Evolutionary conservation across 2,113 vertebrate genomes (phyloP).

Genomic region (Phasianus colchicus): DNA sequence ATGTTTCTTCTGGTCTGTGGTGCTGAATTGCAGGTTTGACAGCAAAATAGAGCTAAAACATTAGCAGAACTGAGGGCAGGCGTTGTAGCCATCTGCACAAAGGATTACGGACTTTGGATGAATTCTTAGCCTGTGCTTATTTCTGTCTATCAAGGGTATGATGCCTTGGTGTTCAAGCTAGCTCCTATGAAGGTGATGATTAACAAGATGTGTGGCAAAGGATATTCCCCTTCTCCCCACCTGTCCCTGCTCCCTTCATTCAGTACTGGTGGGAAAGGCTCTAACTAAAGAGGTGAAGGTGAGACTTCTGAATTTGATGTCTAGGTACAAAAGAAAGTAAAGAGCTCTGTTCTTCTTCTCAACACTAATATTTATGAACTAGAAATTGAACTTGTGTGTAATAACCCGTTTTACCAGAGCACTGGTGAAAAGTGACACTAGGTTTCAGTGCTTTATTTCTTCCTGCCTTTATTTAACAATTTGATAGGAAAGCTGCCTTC

Average conservation of each 20-base stretch:
- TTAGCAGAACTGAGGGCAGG: background rate
- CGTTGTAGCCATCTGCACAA: background rate
- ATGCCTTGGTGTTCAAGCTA: background rate
- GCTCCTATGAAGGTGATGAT: background rate
- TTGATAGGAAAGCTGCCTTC: conserved; percentile 13
- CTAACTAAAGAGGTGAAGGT: background rate
- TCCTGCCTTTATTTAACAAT: background rate
- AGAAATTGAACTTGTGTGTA: background rate
- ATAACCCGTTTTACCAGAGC: background rate
- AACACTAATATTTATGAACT: background rate
- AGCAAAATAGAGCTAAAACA: background rate
- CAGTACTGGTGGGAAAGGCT: background rate
- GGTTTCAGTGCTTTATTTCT: background rate
- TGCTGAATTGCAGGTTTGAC: background rate
- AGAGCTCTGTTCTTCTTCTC: background rate
- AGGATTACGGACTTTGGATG: background rate
- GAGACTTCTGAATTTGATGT: background rate
- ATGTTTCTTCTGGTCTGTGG: background rate
- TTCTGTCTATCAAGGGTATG: background rate
- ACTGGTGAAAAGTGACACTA: background rate
- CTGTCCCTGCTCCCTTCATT: background rate
- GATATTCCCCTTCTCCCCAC: background rate
- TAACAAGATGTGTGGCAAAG: background rate
- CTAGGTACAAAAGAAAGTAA: background rate
- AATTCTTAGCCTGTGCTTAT: background rate